These are phyloP conservation scores for Hyles euphorbiae DNA, from an alignment of 1,140 invertebrate genomes.

Conservation along the genomic window DNA sequence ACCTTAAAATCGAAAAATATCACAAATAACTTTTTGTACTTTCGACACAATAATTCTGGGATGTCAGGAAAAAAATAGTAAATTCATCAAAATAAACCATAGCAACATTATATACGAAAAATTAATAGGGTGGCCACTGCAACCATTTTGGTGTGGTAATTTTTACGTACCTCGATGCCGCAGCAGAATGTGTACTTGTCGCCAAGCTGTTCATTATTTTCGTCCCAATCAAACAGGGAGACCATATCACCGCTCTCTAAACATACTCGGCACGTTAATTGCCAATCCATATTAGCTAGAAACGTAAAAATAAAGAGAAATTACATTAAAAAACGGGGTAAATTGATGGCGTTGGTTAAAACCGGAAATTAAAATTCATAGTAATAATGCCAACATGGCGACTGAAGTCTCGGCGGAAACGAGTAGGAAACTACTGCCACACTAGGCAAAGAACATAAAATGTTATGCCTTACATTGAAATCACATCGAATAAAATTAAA, in stretches of 20 bases:
- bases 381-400: neutral
- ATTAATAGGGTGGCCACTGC: slow-evolving; percentile 72
- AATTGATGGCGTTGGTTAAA: neutral
- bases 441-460: no score
- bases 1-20: slow-evolving; percentile 48
- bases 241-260: slow-evolving; percentile 74
- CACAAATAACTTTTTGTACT: slow-evolving; percentile 16
- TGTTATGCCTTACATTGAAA: no score
- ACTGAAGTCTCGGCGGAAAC: neutral
- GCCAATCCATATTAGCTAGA: slow-evolving; percentile 72
- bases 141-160: slow-evolving; percentile 71
- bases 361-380: neutral
- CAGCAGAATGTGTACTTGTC: slow-evolving; percentile 77
- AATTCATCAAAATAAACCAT: slow-evolving; percentile 54
- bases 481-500: no score
- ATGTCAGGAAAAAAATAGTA: slow-evolving; percentile 66
- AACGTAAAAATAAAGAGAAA: neutral
- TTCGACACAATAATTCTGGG: slow-evolving; percentile 31
- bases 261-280: slow-evolving; percentile 76
- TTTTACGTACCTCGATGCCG: slow-evolving; percentile 72
- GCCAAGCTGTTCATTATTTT: slow-evolving; percentile 75
- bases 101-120: slow-evolving; percentile 71
- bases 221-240: slow-evolving; percentile 75
- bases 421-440: neutral
- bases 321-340: no score